Evolutionary conservation across 1,140 invertebrate genomes (phyloP).

Genomic region (Manduca sexta): DNA sequence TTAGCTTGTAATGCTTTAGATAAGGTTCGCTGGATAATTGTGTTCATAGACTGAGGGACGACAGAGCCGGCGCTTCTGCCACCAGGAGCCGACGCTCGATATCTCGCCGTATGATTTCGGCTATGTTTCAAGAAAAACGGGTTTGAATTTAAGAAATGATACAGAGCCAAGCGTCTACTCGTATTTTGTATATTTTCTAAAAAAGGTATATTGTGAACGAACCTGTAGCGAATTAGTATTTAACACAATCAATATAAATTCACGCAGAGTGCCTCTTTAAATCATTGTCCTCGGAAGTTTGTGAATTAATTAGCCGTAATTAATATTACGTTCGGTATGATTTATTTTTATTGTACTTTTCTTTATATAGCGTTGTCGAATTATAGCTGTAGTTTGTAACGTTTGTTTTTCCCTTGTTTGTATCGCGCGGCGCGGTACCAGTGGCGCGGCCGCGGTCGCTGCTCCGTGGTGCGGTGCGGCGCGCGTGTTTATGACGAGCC

Average conservation of each 20-base stretch:
- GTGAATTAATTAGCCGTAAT: slow-evolving; percentile 64
- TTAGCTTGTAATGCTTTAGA: slow-evolving; percentile 71
- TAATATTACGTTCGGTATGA: slow-evolving; percentile 50
- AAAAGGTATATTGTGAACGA: slow-evolving; percentile 15
- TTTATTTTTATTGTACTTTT: slow-evolving; percentile 39
- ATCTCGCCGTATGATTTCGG: slow-evolving; percentile 6
- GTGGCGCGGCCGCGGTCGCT: slow-evolving; percentile 13
- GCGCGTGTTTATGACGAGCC: slow-evolving; percentile 28
- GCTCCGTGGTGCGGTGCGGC: too few relatives aligned
- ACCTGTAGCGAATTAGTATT: slow-evolving; percentile 40
- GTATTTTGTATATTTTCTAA: slow-evolving; percentile 50
- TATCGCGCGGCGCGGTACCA: slow-evolving; percentile 13
- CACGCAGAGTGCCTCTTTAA: slow-evolving; percentile 69
- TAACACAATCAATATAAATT: slow-evolving; percentile 62
- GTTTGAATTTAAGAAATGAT: slow-evolving; percentile 6
- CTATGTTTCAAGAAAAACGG: slow-evolving; percentile 6
- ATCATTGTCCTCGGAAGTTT: slow-evolving; percentile 49
- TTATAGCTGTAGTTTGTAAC: slow-evolving; percentile 49
- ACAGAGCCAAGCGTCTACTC: slow-evolving; percentile 24
- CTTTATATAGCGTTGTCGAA: slow-evolving; percentile 51
- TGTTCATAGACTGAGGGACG: slow-evolving; percentile 67
- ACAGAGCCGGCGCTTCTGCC: slow-evolving; percentile 11
- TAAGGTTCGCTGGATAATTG: slow-evolving; percentile 71
- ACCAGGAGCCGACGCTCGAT: slow-evolving; percentile 6
- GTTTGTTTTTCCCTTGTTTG: slow-evolving; percentile 24